Base-by-base conservation (phyloP, 2,888 invertebrate species). In the Aspidapion aeneum region DNA sequence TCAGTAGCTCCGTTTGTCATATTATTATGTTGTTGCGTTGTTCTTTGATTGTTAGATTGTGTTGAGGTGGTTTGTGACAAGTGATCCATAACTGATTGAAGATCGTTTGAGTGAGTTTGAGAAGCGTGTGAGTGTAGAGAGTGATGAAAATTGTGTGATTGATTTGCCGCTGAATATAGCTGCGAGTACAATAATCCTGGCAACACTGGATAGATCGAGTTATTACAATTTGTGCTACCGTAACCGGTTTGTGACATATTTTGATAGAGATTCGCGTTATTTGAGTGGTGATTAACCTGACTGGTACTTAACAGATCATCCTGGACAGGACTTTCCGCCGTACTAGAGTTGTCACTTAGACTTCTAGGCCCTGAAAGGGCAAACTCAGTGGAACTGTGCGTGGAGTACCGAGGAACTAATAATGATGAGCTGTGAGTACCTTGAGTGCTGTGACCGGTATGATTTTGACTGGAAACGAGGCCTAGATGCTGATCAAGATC, bases 141-240 rank as follows among this genome's bases (percentile, higher is more conserved):
- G 74, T 89, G 89, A 74, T 88, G 88, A 74, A 90, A 89, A 73
- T 89, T 87, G 71, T 90, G 90, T 18, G 86, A 85, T 74, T 90
- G 90, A 74, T 90, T 90, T 52, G 90, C 90, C 0, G 90, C 90
- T 1, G 91, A 90, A 72, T 93, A 93, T 18, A 93, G 79, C 75
- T 93, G 93, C 5, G 93, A 93, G 79, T 93, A 94, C 1, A 94
- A 82, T 67, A 93, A 81, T 72, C 93, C 93, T 1, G 93, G 93
- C 48, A 93, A 80, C 2, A 93, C 93, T 0, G 90, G 91, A 73
- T 90, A 90, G 0, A 90, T 77, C 0, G 90, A 89, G 70, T 89
- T 89, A 77, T 90, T 90, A 74, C 88, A 90, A 71, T 87, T 89
- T 69, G 83, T 81, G 69, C 82, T 80, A 0, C 85, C 81, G 71